Conservation (phyloP, 2,888 invertebrate species). For the Scaptomyza reducta region DNA sequence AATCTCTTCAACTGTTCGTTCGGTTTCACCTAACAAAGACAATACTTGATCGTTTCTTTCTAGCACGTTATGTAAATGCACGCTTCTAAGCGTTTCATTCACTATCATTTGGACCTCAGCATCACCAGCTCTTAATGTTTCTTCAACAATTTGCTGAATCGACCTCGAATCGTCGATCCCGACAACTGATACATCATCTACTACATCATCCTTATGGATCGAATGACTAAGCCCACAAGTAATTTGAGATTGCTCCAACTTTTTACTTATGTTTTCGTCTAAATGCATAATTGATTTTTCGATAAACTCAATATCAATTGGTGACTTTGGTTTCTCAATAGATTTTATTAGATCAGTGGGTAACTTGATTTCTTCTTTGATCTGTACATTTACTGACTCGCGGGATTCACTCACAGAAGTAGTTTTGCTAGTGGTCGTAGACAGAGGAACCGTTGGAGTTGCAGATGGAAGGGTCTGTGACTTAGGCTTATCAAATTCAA, state of each 20-base stretch:
- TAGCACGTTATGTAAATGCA: conserved; percentile 28
- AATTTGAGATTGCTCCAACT: background rate
- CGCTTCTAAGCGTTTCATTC: conserved; percentile 54
- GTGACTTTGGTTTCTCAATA: no score
- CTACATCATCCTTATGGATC: background rate
- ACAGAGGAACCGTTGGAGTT: no score
- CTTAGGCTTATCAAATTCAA: no score
- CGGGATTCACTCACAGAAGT: no score
- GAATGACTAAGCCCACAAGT: background rate
- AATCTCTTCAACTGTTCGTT: conserved; percentile 58
- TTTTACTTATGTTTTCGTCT: background rate
- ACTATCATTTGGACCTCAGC: conserved; percentile 65
- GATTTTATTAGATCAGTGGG: no score
- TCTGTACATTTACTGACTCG: no score
- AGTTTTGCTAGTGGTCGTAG: no score
- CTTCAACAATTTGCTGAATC: conserved; percentile 68
- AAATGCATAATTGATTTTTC: background rate
- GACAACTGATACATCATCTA: background rate
- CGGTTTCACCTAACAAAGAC: conserved; percentile 8
- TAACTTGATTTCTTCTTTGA: no score
- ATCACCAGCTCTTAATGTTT: conserved; percentile 68
- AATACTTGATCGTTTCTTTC: conserved; percentile 3
- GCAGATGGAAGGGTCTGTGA: no score
- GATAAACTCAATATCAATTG: background rate
- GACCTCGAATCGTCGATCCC: conserved; percentile 50